Evolutionary conservation across 2,888 invertebrate species (phyloP).

Genomic region (Sinopyrophorus schimmeli): DNA sequence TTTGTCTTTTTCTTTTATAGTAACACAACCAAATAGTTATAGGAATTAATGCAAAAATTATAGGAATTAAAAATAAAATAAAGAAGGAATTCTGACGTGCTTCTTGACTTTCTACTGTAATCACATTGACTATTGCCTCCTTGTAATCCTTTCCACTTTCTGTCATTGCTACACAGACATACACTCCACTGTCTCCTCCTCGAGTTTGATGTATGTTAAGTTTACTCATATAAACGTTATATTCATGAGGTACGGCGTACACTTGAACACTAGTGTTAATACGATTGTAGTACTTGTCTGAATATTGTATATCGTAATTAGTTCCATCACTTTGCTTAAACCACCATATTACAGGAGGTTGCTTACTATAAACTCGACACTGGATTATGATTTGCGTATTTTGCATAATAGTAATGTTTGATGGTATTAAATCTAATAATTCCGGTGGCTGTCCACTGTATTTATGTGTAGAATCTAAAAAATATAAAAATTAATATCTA

Average conservation of each 20-base stretch:
- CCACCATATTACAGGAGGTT: constrained; percentile 49
- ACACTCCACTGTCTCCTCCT: constrained; percentile 47
- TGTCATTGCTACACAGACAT: constrained; percentile 50
- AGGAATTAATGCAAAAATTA: constrained; percentile 46
- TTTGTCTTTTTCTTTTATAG: constrained; percentile 42
- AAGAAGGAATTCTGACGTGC: constrained; percentile 40
- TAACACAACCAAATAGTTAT: constrained; percentile 49
- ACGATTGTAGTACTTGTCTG: constrained; percentile 44
- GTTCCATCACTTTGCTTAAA: constrained; percentile 47
- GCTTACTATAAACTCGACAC: constrained; percentile 49
- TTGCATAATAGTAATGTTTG: constrained; percentile 43
- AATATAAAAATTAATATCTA: constrained; percentile 20
- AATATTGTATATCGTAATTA: constrained; percentile 45
- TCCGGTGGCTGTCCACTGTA: constrained; percentile 43
- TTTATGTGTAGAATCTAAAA: constrained; percentile 38
- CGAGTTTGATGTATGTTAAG: constrained; percentile 47
- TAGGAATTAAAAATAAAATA: constrained; percentile 48
- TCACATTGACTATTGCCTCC: constrained; percentile 43
- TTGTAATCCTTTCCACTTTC: constrained; percentile 46
- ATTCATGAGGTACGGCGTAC: constrained; percentile 41
- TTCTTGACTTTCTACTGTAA: constrained; percentile 32
- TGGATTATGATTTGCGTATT: constrained; percentile 48
- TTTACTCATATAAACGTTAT: constrained; percentile 47
- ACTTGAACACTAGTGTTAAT: constrained; percentile 38
- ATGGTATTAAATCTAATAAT: constrained; percentile 44